A percentile compares a stretch with the other conserved stretches of the same genome.
Conservation (phyloP, 2,113 vertebrate genomes). For the Prunella himalayana region DNA sequence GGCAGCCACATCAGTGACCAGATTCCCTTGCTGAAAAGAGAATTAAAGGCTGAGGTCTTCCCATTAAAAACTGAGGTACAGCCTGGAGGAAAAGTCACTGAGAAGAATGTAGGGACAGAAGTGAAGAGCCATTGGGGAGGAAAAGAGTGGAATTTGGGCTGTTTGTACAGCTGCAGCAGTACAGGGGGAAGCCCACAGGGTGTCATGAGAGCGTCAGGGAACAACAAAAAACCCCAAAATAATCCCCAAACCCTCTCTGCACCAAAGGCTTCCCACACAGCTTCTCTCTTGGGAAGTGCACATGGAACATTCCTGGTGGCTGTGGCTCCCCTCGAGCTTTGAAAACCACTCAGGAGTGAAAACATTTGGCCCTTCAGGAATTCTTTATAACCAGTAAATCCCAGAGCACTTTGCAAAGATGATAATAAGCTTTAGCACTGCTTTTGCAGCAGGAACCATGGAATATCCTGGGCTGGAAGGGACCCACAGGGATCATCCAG, state of each 20-base stretch:
- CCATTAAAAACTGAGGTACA: accelerated
- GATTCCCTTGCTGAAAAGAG: neutral
- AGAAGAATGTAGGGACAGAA: neutral
- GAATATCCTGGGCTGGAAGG: neutral
- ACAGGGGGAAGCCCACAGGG: constrained; percentile 16
- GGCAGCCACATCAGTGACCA: accelerated
- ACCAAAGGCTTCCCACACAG: neutral
- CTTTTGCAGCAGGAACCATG: neutral
- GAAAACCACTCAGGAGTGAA: neutral
- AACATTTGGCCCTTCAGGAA: neutral
- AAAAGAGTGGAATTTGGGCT: neutral
- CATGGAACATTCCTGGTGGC: accelerated
- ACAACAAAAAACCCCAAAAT: neutral
- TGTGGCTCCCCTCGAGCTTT: neutral
- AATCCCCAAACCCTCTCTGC: neutral
- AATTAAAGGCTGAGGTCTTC: too few relatives aligned
- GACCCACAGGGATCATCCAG: neutral
- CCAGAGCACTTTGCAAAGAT: neutral
- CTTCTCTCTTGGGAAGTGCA: neutral
- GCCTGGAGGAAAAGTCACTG: neutral
- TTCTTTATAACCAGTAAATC: neutral
- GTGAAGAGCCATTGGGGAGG: neutral
- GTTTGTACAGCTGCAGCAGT: neutral
- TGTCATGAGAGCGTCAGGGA: neutral
- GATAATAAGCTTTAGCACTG: neutral